Base-by-base conservation (phyloP, 2,888 invertebrate genomes). In the Allygus modestus region DNA sequence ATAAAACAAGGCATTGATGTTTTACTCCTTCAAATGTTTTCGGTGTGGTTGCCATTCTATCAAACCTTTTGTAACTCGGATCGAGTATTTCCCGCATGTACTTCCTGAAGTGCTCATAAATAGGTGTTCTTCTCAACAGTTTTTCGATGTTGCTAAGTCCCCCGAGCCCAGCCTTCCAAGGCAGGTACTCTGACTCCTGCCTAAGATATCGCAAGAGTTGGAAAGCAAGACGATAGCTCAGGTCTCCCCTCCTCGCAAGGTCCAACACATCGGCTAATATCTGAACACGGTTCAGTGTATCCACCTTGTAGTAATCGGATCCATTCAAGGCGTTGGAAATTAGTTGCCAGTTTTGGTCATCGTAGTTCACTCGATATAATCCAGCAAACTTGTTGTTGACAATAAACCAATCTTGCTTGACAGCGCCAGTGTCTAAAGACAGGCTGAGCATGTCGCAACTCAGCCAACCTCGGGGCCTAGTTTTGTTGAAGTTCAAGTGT, bases 181-280 rank as follows among this genome's bases (percentile, higher is more conserved):
- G 97, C 0, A 97, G 94, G 89, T 95, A 97, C 87, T 97, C 96
- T 20, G 93, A 92, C 90, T 97, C 97, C 86, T 95, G 94, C 0
- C 91, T 91, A 87, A 98, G 91, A 89, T 98, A 98, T 81, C 93
- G 93, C 0, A 96, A 95, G 0, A 98, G 92, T 87, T 96, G 95
- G 87, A 98, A 91, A 0, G 97, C 96, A 0, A 94, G 93, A 17
- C 92, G 91, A 88, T 97, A 97, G 88, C 93, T 93, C 46, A 97
- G 89, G 82, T 89, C 86, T 0, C 96, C 96, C 37, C 95, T 94
- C 20, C 95, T 91, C 0, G 97, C 97, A 83, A 97, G 90, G 89
- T 95, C 96, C 90, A 96, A 92, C 0, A 95, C 94, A 89, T 99
- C 98, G 88, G 98, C 97, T 11, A 99, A 92, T 41, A 99, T 91